These are phyloP conservation scores for Ormyrus rosae DNA, from an alignment of 2,888 invertebrate species.

Conservation along the genomic window DNA sequence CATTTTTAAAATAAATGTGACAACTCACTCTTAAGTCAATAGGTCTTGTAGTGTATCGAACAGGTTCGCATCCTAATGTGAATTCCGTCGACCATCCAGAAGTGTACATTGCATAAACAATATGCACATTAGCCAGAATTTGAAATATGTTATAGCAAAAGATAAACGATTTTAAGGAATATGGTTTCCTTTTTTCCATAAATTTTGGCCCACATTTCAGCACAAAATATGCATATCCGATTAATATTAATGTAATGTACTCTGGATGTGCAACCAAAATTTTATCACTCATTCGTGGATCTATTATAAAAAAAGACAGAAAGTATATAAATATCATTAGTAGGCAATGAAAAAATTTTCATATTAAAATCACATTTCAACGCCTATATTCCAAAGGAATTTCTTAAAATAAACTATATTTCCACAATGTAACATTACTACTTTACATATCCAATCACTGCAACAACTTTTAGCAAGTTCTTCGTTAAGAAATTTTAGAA, in stretches of 20 bases:
- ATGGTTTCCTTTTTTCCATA: slow-evolving; percentile 85
- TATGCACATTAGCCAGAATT: slow-evolving; percentile 64
- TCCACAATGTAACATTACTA: too few relatives aligned
- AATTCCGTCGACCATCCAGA: slow-evolving; percentile 80
- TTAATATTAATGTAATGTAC: slow-evolving; percentile 78
- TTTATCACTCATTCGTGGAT: slow-evolving; percentile 81
- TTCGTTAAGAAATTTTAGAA: too few relatives aligned
- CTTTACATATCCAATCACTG: too few relatives aligned
- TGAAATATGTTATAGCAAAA: slow-evolving; percentile 87
- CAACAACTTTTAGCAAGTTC: too few relatives aligned
- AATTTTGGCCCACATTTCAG: slow-evolving; percentile 79
- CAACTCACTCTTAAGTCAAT: slow-evolving; percentile 38
- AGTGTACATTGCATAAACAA: slow-evolving; percentile 72
- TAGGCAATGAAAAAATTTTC: too few relatives aligned
- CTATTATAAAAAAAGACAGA: slow-evolving; percentile 69
- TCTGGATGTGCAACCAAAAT: slow-evolving; percentile 81
- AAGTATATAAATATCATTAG: too few relatives aligned
- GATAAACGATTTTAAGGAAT: slow-evolving; percentile 82
- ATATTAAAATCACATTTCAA: too few relatives aligned
- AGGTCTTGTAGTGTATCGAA: slow-evolving; percentile 77
- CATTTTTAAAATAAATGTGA: too few relatives aligned
- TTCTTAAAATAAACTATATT: too few relatives aligned
- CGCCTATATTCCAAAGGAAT: too few relatives aligned
- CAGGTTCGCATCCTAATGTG: slow-evolving; percentile 81
- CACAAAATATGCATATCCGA: slow-evolving; percentile 78